Base-by-base conservation (phyloP, 2,888 invertebrate species). In the Gryllus longicercus region DNA sequence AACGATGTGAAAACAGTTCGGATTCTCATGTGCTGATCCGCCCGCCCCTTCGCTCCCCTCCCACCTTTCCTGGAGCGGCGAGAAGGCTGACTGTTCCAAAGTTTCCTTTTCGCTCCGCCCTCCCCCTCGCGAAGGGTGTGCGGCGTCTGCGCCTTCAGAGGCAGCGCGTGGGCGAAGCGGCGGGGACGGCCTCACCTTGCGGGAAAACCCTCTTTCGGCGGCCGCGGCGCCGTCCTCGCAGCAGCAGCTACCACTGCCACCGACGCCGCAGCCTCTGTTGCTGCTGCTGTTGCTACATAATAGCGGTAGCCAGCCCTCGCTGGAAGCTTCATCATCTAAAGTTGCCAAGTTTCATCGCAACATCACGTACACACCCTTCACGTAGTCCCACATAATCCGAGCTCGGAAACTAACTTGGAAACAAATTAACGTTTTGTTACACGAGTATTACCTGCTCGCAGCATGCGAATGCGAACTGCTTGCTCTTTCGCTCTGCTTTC, bases 231-330 rank as follows among this genome's bases (percentile, higher is more conserved):
- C 63, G 63, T 8, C 63, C 3, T n/a, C 63, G 63, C 11, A 12
- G 63, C 16, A 63, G 63, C 38, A 38, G 5, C 38, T 38, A 38
- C 38, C 38, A 0, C 38, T 38, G 38, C 38, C 38, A 38, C 38
- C 38, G 38, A 38, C 38, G 38, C 14, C 63, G 63, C 63, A 63
- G 63, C 63, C n/a, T 18, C 63, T 63, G 63, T 63, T 63, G 63
- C n/a, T 63, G 63, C n/a, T 63, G 63, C n/a, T 63, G 63, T n/a
- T 63, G 63, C 63, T 63, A 63, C 63, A 63, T 63, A 63, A 63
- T 63, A 63, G n/a, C 63, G n/a, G 63, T 63, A 63, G 63, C 14
- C 16, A 63, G 63, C 63, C 63, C 63, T 18, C n/a, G 63, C 63
- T 63, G n/a, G 63, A n/a, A 63, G 63, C 63, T 63, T 63, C 63